Base-by-base conservation (phyloP, 2,888 invertebrate genomes). In the Erebia epiphron region DNA sequence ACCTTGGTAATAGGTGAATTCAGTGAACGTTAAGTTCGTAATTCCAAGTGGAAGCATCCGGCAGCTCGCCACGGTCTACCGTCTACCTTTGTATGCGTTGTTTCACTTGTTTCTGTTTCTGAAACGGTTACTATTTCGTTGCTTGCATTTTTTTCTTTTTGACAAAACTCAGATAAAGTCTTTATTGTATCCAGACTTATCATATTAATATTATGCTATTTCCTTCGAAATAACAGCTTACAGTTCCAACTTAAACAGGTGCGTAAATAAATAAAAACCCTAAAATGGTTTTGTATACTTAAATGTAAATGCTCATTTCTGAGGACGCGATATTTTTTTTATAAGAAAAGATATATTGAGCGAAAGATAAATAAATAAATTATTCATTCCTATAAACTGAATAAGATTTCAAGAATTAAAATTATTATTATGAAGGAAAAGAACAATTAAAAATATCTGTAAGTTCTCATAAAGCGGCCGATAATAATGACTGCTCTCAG, bases 1-100 rank as follows among this genome's bases (percentile, higher is more conserved):
- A 76, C 84, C 78, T 76, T 77, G 79, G 86, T 85, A 84, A 89
- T 87, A 85, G 85, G 79, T 80, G 85, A 83, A 84, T 86, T 86
- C 81, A 75, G 82, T 77, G 82, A 82, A 82, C 78, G 83, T 77
- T 75, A 83, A 75, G 76, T 76, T 75, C 76, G 35, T 67, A 67
- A 67, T 67, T 67, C 67, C 57, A 57, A 67, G 67, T 67, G 54
- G 67, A 58, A 67, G 67, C 49, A 43, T 67, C 67, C 57, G 58
- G n/a, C 58, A 46, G 43, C 16, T 67, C 46, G 46, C 58, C 46
- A 57, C 58, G 58, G 49, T 67, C 67, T 26, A 58, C 67, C 58
- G 57, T 58, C 67, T 58, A 67, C 58, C 67, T 49, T 54, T 67
- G 54, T 58, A 26, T 57, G 58, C 21, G 43, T 67, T 66, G 56